Evolutionary conservation across 2,797 vertebrate genomes (phyloP), one percentile per base, ranked within the genome.

Genomic region (Gymnothorax javanicus): DNA sequence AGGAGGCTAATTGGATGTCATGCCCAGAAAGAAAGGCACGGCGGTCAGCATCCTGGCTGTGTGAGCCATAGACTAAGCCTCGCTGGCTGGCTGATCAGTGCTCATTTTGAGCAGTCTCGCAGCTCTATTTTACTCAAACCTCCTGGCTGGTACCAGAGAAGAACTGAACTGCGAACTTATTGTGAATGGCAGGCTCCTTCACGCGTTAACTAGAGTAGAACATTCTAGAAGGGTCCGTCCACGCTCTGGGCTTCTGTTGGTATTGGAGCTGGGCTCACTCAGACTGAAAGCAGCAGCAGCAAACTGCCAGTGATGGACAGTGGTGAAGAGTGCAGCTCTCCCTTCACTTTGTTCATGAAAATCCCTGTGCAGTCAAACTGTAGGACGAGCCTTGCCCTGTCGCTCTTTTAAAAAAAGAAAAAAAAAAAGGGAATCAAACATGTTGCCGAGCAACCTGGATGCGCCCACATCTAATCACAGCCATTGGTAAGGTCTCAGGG

Each of bases 391-490:
- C 77, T 81, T 52, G n/a, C 2, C 33, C 52, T 23, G 77, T 81
- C 23, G 77, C 52, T 8, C 20, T 81, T 81, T 43, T 43, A 1
- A 43, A 43, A 43, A 43, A 43, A 43, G 2, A 43, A 43, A 43
- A 43, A 43, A 43, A 43, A 23, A 56, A 81, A 54, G 77, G 77
- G 77, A 81, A 81, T 81, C 52, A 81, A 81, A 54, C 52, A 17
- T 56, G 52, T 81, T 54, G 17, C 77, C 50, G 13, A 43, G 75
- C 33, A 54, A 79, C 75, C 15, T 54, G 9, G 73, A 50, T 7
- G 56, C 50, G 54, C 15, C 52, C 15, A 52, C 77, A 54, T 2
- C 50, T 7, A 15, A 52, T n/a, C 52, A 54, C 11, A 7, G 23
- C 33, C 52, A 81, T 56, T 25, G 73, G 50, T 56, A 6, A 81